These are phyloP conservation scores for Petrophora chlorosata DNA, from an alignment of 2,888 invertebrate genomes.

Conservation along the genomic window DNA sequence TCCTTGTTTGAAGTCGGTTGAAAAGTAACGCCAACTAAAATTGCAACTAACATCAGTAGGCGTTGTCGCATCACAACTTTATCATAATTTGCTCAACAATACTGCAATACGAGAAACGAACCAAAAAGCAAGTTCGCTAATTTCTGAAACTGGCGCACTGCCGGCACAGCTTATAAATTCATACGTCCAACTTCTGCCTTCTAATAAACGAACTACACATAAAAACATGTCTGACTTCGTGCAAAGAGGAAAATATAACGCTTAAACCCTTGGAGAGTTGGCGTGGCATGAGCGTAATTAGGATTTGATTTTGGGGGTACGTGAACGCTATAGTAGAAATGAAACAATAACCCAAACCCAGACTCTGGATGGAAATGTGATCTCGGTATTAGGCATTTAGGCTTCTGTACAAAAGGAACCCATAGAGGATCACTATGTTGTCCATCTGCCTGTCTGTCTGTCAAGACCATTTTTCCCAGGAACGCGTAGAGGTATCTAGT, in stretches of 20 bases:
- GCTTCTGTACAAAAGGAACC: too few species aligned
- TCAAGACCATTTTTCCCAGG: too few species aligned
- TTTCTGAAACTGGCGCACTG: slow-evolving; percentile 25
- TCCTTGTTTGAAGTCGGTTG: too few species aligned
- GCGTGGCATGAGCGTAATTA: slow-evolving; percentile 36
- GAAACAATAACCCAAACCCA: too few species aligned
- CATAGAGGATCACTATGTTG: too few species aligned
- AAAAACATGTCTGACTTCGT: slow-evolving; percentile 46
- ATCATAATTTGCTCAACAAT: slow-evolving; percentile 4
- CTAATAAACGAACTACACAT: slow-evolving; percentile 46
- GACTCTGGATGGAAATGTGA: too few species aligned
- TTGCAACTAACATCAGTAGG: too few species aligned
- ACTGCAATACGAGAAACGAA: slow-evolving; percentile 18
- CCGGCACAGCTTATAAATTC: slow-evolving; percentile 32
- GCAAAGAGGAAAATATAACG: slow-evolving; percentile 53
- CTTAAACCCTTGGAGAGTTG: slow-evolving; percentile 55
- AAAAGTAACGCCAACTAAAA: too few species aligned
- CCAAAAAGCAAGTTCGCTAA: slow-evolving; percentile 23
- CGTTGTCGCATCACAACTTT: neutral
- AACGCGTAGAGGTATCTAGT: too few species aligned
- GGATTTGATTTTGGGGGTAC: neutral
- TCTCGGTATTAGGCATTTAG: too few species aligned
- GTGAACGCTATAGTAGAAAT: too few species aligned
- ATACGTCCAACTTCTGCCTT: slow-evolving; percentile 32
- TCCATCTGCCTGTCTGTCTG: too few species aligned